Evolutionary conservation across 30 jellyfish, hydroid and myxozoan species (phyloP).

Genomic region (Catostylus mosaicus): DNA sequence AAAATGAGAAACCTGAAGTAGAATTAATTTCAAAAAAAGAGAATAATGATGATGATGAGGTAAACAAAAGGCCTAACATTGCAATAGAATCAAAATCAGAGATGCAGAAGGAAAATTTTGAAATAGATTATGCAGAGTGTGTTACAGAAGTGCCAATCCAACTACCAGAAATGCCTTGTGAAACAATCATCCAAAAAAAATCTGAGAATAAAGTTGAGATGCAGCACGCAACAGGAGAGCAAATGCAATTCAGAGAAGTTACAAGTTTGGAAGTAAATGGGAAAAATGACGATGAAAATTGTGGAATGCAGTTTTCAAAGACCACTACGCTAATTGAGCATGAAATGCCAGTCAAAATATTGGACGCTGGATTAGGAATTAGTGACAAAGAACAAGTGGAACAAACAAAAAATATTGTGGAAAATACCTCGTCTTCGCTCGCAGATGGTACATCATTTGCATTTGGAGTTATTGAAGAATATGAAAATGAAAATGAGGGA

Average conservation of each 20-base stretch:
- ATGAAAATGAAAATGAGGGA: conserved; percentile 13
- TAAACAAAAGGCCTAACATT: background rate
- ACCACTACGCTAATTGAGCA: too few relatives aligned
- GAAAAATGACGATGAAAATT: background rate
- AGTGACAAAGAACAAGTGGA: background rate
- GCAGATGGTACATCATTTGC: background rate
- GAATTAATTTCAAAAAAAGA: background rate
- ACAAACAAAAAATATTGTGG: background rate
- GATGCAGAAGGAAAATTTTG: background rate
- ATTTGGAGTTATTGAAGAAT: conserved; percentile 5
- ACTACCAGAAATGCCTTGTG: background rate
- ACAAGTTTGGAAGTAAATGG: background rate
- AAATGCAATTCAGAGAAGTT: background rate
- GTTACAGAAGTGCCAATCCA: background rate
- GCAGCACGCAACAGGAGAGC: background rate
- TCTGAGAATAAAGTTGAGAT: background rate
- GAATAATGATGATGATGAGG: background rate
- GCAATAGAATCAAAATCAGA: background rate
- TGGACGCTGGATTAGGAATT: too few relatives aligned
- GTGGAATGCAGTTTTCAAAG: too few relatives aligned
- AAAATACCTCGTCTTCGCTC: conserved; percentile 5
- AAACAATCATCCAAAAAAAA: background rate
- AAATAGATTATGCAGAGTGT: background rate
- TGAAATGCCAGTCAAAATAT: too few relatives aligned
- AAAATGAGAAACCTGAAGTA: background rate